Evolutionary conservation across 2,113 vertebrate species (phyloP).

Genomic region (Lepisosteus osseus): DNA sequence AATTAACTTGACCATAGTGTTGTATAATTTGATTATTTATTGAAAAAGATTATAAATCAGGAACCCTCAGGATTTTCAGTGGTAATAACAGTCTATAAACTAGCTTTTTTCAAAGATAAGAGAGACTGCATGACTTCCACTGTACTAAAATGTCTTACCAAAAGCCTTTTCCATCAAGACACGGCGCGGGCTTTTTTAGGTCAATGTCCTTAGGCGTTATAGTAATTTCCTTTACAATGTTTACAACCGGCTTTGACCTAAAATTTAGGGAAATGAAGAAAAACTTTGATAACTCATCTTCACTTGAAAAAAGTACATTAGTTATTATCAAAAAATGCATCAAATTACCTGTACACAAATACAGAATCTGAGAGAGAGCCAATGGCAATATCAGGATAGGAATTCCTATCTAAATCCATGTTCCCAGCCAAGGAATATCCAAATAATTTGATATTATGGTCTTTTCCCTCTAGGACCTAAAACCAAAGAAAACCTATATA

Average conservation of each 20-base stretch:
- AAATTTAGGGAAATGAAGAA: conserved; percentile 14
- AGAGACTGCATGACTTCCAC: no score
- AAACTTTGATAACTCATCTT: background rate
- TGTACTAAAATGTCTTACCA: conserved; percentile 63
- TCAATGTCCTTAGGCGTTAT: conserved; percentile 72
- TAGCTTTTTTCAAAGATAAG: no score
- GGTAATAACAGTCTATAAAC: no score
- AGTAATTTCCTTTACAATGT: conserved; percentile 72
- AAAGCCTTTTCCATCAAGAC: conserved; percentile 56
- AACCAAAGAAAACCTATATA: conserved; percentile 18
- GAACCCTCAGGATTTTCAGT: no score
- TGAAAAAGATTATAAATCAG: no score
- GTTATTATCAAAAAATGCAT: no score
- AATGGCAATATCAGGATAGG: conserved; percentile 89
- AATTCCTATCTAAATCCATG: conserved; percentile 90
- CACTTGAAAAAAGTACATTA: no score
- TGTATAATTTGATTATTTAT: background rate
- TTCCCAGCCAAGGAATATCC: conserved; percentile 94
- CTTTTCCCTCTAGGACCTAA: conserved; percentile 80
- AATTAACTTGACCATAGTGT: background rate
- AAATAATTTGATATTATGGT: conserved; percentile 69
- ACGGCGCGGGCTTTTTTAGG: conserved; percentile 55
- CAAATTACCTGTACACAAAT: conserved; percentile 79
- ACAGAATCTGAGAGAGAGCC: conserved; percentile 89
- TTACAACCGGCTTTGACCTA: conserved; percentile 86